Base-by-base conservation (phyloP, 1,140 invertebrate species). In the Magallana gigas region DNA sequence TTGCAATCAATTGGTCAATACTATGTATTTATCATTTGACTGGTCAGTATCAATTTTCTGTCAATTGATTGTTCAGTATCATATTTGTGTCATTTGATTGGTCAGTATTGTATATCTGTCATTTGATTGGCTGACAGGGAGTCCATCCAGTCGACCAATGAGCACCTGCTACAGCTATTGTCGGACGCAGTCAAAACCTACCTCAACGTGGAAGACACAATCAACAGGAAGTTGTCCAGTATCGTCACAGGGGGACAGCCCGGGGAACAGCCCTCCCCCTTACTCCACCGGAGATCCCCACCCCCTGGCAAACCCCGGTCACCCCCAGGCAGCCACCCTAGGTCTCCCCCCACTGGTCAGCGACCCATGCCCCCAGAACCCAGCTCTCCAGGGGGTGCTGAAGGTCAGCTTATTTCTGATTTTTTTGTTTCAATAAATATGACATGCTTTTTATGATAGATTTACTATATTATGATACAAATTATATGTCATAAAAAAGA, bases 131-230 rank as follows among this genome's bases (percentile, higher is more conserved):
- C 71, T 84, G 62, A 71, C 84, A 94, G 93, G 83, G 91, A 93
- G 57, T 87, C 87, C 11, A 83, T 93, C 8, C 91, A 92, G 82
- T 87, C 87, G 57, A 92, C 93, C 57, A 94, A 94, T 88, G 92
- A 94, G 59, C 91, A 91, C 57, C 86, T 94, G 12, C 90, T 94
- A n/a, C 90, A 91, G 14, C 85, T 93, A 16, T 86, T 94, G 76
- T 94, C 94, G 0, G 91, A 93, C 84, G 86, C 92, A 7, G 93
- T 94, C 6, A 92, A 93, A 86, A 93, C 91, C 1, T 93, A 92
- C 83, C 90, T 94, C 87, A 87, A 86, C 57, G 92, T 92, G 14
- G 94, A 94, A 36, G 93, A 94, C 36, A 88, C 85, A 9, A 94
- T 94, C 76, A 92, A 90, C 81, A 91, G 91, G 48, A 91, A 91